Evolutionary conservation across 2,797 vertebrate species (phyloP), one percentile per base, ranked within the genome.

Genomic region (Pangasius krempfi): DNA sequence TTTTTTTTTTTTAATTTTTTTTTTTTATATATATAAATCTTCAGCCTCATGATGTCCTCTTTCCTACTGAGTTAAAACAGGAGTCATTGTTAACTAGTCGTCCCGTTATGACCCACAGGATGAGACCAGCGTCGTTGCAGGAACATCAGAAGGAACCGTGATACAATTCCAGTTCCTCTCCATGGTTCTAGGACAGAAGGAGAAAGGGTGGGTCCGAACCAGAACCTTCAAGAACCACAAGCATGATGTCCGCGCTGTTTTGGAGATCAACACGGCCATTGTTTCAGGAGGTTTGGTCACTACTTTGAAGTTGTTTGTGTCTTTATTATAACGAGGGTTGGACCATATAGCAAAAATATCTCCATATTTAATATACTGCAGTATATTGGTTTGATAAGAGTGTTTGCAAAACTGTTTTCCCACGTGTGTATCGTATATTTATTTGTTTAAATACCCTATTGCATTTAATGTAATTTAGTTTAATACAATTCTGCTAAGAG

Each of bases 181-280:
- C 0, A 80, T 95, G 80, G 95, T 92, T 60, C 84, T 95, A 80
- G 96, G 90, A 10, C 94, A 95, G 86, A 89, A 90, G 6, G 96
- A 97, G 52, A 95, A 94, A 78, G 96, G 96, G 89, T 99, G 98
- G 98, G 94, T 98, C 89, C 92, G 96, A 86, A 99, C 98, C 0
- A 97, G 97, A 89, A 98, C 97, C 0, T 98, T 99, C 90, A 98
- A 97, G 91, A 95, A 97, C 92, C 98, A 99, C 94, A 97, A 97
- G 0, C 98, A 99, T 0, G 98, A 99, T 0, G 97, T 99, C 87
- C 94, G 97, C 33, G 95, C 97, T 0, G 96, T 99, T 84, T 96
- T 92, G 0, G 97, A 98, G 93, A 97, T 96, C 1, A 94, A 95
- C 0, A 97, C 93, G 0, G 96, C 97, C 0, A 93, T 99, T 82